Conservation (phyloP, 2,888 invertebrate genomes). For the Ochlodes sylvanus region DNA sequence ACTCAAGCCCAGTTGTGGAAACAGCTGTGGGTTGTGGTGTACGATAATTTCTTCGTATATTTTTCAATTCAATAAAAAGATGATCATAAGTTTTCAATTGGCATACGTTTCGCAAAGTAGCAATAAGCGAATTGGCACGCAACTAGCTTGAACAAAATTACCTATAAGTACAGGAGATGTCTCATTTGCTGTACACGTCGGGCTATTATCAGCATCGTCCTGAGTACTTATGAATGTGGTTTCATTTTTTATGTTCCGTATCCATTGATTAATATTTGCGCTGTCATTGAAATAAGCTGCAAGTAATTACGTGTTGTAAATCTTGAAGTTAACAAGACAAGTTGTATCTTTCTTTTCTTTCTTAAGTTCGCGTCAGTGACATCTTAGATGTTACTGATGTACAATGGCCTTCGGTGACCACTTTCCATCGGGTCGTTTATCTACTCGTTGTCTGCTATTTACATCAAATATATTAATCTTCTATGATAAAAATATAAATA, state of each 20-base stretch:
- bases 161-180: conserved; percentile 29
- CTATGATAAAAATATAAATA: too few relatives aligned
- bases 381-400: too few relatives aligned
- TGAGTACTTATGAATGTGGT: background rate
- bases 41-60: background rate
- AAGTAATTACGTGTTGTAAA: background rate
- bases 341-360: too few relatives aligned
- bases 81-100: background rate
- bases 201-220: conserved; percentile 14
- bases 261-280: background rate
- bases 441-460: too few relatives aligned
- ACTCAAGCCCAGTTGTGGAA: background rate
- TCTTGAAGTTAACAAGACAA: too few relatives aligned
- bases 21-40: background rate
- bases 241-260: background rate
- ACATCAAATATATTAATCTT: too few relatives aligned
- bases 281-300: background rate
- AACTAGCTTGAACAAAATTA: conserved; percentile 19
- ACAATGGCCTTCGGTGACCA: too few relatives aligned
- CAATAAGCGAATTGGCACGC: conserved; percentile 25
- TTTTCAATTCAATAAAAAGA: conserved; percentile 14
- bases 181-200: conserved; percentile 21
- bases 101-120: conserved; percentile 15
- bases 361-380: too few relatives aligned
- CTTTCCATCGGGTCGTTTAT: too few relatives aligned